phyloP scores from a whole-genome alignment of 53 echinoderm and acorn worm genomes.

The Mesocentrotus franciscanus region DNA sequence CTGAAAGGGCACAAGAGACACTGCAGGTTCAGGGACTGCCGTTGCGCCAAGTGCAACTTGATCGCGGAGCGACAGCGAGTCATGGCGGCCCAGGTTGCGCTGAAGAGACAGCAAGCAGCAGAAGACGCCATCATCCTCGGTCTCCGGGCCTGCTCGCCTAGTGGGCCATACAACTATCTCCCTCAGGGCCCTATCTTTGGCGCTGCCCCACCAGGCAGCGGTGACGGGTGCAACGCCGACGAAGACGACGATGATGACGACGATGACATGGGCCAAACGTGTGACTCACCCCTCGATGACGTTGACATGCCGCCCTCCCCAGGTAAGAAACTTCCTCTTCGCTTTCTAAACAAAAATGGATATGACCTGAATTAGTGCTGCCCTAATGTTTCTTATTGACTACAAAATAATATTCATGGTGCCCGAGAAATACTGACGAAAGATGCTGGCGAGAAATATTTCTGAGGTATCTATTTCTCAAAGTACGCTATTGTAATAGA shows the following conservation, averaged over 20 bases:
- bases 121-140: constrained; percentile 99
- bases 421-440: too few relatives aligned
- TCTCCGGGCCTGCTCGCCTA: constrained; percentile 93
- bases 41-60: constrained; percentile 98
- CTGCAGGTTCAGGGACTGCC: constrained; percentile 98
- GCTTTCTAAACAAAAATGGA: not conserved
- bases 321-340: not conserved
- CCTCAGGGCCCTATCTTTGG: constrained; percentile 86
- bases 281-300: constrained; percentile 58
- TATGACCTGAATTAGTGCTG: too few relatives aligned
- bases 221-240: constrained; percentile 10
- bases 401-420: too few relatives aligned
- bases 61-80: constrained; percentile 99
- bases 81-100: constrained; percentile 99
- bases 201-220: not conserved
- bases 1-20: constrained; percentile 98
- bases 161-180: constrained; percentile 84
- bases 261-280: constrained; percentile 50
- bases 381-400: too few relatives aligned
- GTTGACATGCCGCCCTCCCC: constrained; percentile 45
- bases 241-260: constrained; percentile 70
- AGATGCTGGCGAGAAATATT: not conserved
- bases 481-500: too few relatives aligned
- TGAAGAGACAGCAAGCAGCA: constrained; percentile 98
- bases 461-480: too few relatives aligned